A percentile compares a stretch with the other conserved stretches of the same genome.
Conservation (phyloP, 2,113 vertebrate genomes). For the Perognathus longimembris region DNA sequence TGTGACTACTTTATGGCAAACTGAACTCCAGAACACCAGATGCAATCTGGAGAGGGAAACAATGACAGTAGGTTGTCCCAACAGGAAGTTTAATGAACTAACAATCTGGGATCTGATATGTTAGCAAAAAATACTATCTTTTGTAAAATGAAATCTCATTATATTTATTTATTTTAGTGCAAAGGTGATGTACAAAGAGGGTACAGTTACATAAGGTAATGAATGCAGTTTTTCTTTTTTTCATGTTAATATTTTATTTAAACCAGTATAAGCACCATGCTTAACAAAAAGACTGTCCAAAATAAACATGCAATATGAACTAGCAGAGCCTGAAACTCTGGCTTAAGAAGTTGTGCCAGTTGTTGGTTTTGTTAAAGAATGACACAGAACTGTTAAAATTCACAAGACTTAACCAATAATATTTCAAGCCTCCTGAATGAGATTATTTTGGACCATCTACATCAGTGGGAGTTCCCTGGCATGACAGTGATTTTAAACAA, state of each 20-base stretch:
- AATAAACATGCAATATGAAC: slow-evolving; percentile 87
- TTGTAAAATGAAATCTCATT: no score
- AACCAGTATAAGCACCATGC: slow-evolving; percentile 89
- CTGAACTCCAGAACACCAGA: neutral
- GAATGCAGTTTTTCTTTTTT: no score
- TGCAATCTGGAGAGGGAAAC: slow-evolving; percentile 32
- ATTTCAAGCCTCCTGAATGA: slow-evolving; percentile 75
- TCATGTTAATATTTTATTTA: slow-evolving; percentile 88
- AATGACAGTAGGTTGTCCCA: slow-evolving; percentile 45
- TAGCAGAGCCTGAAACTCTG: slow-evolving; percentile 84
- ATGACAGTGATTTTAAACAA: no score
- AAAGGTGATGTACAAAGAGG: no score
- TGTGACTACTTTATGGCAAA: slow-evolving; percentile 55
- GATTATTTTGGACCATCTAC: slow-evolving; percentile 60
- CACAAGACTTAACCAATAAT: slow-evolving; percentile 66
- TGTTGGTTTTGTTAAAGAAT: slow-evolving; percentile 62
- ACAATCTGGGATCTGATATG: slow-evolving; percentile 63
- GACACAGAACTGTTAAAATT: slow-evolving; percentile 77
- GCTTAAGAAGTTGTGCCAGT: slow-evolving; percentile 77
- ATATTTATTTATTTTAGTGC: no score
- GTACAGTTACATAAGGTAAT: no score
- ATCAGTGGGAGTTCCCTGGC: slow-evolving; percentile 50
- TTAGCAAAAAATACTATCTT: slow-evolving; percentile 57
- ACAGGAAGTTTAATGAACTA: slow-evolving; percentile 49
- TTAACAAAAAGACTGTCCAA: no score